Conservation (phyloP, 2,888 invertebrate genomes). For the Cephalotes varians region DNA sequence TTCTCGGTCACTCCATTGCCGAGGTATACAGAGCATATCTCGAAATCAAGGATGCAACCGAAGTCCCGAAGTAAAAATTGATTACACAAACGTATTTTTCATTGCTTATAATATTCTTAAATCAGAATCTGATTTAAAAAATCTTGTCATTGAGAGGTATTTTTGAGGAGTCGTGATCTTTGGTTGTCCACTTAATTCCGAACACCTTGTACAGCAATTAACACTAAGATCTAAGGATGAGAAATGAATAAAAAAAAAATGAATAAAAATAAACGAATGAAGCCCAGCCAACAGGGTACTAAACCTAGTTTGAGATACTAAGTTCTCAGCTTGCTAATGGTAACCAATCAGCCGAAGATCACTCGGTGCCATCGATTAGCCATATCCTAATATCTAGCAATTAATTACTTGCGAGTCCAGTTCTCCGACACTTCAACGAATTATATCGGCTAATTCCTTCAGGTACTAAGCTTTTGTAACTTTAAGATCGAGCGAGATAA, state of each 20-base stretch:
- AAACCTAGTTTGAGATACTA: conserved; percentile 19
- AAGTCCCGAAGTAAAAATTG: neutral
- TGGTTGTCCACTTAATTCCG: conserved; percentile 22
- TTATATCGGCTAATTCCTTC: neutral
- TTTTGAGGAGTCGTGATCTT: neutral
- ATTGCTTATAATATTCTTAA: neutral
- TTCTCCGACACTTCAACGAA: conserved; percentile 11
- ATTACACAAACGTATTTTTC: neutral
- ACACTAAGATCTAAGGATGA: conserved; percentile 21
- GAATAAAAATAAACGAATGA: conserved; percentile 10
- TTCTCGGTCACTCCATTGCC: conserved; percentile 3
- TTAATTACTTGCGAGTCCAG: conserved; percentile 16
- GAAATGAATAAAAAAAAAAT: conserved; percentile 17
- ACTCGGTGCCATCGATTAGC: conserved; percentile 18
- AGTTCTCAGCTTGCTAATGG: neutral
- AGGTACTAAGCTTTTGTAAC: conserved; percentile 7
- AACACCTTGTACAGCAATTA: neutral
- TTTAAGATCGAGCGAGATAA: conserved; percentile 20
- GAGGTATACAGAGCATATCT: neutral
- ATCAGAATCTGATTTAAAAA: neutral
- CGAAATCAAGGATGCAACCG: conserved; percentile 9
- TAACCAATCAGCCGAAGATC: neutral
- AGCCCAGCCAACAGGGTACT: conserved; percentile 34
- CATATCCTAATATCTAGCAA: neutral
- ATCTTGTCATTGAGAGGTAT: neutral